Evolutionary conservation across 2,888 invertebrate species (phyloP), one percentile per base, ranked within the genome.

Genomic region (Hyppa rectilinea): DNA sequence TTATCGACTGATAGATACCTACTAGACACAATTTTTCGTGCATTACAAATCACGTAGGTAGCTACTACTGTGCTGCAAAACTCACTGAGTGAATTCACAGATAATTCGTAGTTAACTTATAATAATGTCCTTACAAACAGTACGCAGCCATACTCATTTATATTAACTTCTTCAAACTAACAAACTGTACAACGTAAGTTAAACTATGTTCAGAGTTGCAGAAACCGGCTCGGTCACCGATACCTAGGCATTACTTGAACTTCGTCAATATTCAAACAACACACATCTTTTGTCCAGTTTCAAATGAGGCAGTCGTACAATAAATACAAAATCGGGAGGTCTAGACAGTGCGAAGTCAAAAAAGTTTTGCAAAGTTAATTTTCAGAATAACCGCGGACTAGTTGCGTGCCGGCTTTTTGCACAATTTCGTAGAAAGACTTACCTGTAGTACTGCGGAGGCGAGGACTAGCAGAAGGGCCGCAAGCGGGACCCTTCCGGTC

Each of bases 401-500:
- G 75, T 71, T 71, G 45, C 9, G 7, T 26, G 53, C 67, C 67
- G 75, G 56, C 60, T 71, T 80, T 77, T 66, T 71, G 64, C 10
- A 23, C 55, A 31, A 76, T 62, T 45, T 70, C 73, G 10, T 64
- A 52, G 34, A 29, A n/a, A 49, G 47, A 81, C 89, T 89, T 85
- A 91, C 90, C 90, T 89, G 84, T 49, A 84, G 43, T 7, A 88
- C 73, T 59, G 89, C 63, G 75, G 86, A 75, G 78, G 88, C 77
- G 80, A 92, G 83, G 85, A 85, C 71, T 23, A 94, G 85, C 81
- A 93, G 89, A 77, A 94, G 90, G 89, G 90, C 88, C 88, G 86
- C 85, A 61, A 83, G 74, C 64, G 87, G 85, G 87, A 88, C 90
- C 88, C 85, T 83, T 85, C 87, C 85, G 84, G 88, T 87, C 92